A percentile compares a stretch with the other conserved stretches of the same genome.
Evolutionary conservation across 2,888 invertebrate genomes (phyloP).

Genomic region (Mythimna impura): DNA sequence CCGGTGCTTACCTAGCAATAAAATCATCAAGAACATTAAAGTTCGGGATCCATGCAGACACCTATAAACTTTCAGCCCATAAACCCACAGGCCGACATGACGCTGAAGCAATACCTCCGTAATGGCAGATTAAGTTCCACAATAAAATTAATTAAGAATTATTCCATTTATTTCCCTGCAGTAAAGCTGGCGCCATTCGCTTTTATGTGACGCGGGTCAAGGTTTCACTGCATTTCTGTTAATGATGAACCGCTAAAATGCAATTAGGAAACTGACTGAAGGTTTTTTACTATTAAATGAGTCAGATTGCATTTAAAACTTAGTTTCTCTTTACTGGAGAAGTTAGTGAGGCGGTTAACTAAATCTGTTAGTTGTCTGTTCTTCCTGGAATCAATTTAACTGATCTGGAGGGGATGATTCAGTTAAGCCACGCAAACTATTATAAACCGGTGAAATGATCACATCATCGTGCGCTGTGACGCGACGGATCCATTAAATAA

Average conservation of each 20-base stretch:
- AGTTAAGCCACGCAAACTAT: not conserved
- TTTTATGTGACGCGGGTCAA: slow-evolving; percentile 26
- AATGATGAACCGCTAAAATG: slow-evolving; percentile 33
- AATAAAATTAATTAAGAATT: slow-evolving; percentile 52
- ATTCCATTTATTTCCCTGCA: slow-evolving; percentile 34
- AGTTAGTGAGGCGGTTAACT: slow-evolving; percentile 24
- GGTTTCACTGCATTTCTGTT: slow-evolving; percentile 16
- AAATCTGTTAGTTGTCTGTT: slow-evolving; percentile 3
- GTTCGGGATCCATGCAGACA: slow-evolving; percentile 21
- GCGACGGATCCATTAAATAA: not conserved
- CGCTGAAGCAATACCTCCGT: slow-evolving; percentile 24
- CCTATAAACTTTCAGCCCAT: slow-evolving; percentile 51
- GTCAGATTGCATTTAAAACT: slow-evolving; percentile 37
- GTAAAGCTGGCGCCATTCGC: slow-evolving; percentile 16
- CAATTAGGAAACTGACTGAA: slow-evolving; percentile 38
- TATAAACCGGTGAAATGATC: not conserved
- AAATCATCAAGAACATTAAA: slow-evolving; percentile 47
- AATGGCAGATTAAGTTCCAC: slow-evolving; percentile 36
- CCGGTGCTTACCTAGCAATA: slow-evolving; percentile 18
- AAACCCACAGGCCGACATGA: slow-evolving; percentile 43
- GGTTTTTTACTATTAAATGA: slow-evolving; percentile 23
- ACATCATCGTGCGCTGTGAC: not conserved
- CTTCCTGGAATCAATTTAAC: slow-evolving; percentile 6
- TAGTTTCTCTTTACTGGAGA: slow-evolving; percentile 19
- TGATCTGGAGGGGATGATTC: not conserved